phyloP scores from a whole-genome alignment of 2,113 vertebrate genomes.

The Calidris pugnax region DNA sequence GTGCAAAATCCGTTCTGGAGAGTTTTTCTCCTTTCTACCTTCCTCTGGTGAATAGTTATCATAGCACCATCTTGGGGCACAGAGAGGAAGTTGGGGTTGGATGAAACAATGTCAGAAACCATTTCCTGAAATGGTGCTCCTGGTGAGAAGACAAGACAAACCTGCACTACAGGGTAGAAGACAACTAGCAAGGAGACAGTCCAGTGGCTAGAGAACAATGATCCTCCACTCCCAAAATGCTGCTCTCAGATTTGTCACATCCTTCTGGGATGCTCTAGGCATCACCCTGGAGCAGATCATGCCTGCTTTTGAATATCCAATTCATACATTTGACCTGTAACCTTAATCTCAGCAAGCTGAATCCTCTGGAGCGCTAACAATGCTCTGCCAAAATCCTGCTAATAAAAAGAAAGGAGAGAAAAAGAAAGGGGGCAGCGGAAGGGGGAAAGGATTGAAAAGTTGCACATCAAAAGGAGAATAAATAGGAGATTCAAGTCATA shows the following conservation, averaged over 20 bases:
- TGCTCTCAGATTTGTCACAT: not conserved
- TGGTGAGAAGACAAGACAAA: not conserved
- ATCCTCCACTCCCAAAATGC: not conserved
- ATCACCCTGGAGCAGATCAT: not conserved
- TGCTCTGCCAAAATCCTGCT: not conserved
- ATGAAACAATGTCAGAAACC: accelerated
- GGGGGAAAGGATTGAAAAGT: not conserved
- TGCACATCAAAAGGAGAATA: not conserved
- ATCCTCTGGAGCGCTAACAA: not conserved
- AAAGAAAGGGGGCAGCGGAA: not conserved
- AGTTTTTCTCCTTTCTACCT: not conserved
- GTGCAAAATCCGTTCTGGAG: not conserved
- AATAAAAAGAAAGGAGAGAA: not conserved
- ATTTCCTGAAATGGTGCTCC: not conserved
- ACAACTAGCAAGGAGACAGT: not conserved
- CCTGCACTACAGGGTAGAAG: not conserved
- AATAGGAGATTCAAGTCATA: not conserved
- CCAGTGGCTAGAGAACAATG: not conserved
- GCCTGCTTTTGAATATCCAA: not conserved
- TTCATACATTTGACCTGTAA: not conserved
- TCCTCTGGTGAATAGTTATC: not conserved
- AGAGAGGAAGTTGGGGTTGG: not conserved
- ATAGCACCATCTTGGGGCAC: not conserved
- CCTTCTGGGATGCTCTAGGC: not conserved
- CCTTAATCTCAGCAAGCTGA: not conserved